A percentile compares a stretch with the other conserved stretches of the same genome.
phyloP scores from a whole-genome alignment of 1,140 invertebrate genomes.

The Pseudobourletiella spinata region DNA sequence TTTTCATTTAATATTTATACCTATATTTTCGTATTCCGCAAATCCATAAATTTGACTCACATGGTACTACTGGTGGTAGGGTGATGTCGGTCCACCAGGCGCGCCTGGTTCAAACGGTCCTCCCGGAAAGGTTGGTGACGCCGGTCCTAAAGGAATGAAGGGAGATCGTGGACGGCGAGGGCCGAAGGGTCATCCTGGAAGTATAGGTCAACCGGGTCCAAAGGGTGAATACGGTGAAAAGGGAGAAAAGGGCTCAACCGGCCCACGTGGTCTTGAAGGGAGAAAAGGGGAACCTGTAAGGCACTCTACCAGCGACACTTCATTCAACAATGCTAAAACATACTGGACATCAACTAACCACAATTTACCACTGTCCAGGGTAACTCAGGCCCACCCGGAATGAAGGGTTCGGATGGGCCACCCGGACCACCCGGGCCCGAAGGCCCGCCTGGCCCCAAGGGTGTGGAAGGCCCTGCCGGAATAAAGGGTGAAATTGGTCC shows the following conservation, averaged over 20 bases:
- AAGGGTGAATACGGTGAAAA: conserved; percentile 65
- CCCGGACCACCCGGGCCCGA: conserved; percentile 47
- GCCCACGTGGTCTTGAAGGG: conserved; percentile 48
- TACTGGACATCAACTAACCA: background rate
- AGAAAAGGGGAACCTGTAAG: conserved; percentile 55
- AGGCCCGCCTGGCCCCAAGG: conserved; percentile 40
- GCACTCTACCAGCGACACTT: no score
- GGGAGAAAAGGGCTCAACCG: conserved; percentile 45
- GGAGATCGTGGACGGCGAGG: conserved; percentile 54
- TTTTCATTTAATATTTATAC: no score
- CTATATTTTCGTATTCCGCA: background rate
- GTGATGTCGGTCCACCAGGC: conserved; percentile 60
- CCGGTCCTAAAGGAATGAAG: conserved; percentile 54
- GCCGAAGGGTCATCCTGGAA: conserved; percentile 43
- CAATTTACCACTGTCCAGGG: no score
- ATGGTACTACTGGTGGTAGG: conserved; percentile 43
- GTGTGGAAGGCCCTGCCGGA: conserved; percentile 41
- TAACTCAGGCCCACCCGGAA: conserved; percentile 43
- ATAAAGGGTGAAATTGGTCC: conserved; percentile 54
- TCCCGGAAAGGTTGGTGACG: conserved; percentile 52
- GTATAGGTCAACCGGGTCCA: conserved; percentile 51
- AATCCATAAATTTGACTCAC: background rate
- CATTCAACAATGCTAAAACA: no score
- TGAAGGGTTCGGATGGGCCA: conserved; percentile 49
- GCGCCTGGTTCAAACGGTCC: conserved; percentile 45